These are phyloP conservation scores for Cheilosia grossa DNA, from an alignment of 2,888 invertebrate species.

Conservation along the genomic window DNA sequence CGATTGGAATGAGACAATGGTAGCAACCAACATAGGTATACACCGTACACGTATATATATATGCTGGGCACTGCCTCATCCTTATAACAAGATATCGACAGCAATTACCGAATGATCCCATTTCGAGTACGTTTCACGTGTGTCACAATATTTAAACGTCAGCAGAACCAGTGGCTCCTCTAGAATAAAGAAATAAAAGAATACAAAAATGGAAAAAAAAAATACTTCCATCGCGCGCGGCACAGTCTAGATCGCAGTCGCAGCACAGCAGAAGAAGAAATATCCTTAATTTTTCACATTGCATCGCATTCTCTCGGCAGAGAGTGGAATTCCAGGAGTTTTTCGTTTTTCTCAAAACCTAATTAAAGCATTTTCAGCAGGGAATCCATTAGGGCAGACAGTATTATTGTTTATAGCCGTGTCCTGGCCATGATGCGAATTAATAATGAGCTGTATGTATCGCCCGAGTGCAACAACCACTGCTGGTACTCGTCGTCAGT, in stretches of 20 bases:
- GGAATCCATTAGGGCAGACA: slow-evolving; percentile 75
- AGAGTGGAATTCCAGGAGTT: slow-evolving; percentile 74
- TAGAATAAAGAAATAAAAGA: neutral
- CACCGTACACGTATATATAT: neutral
- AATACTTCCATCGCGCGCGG: slow-evolving; percentile 47
- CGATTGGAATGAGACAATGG: slow-evolving; percentile 70
- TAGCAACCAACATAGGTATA: slow-evolving; percentile 32
- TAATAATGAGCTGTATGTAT: slow-evolving; percentile 69
- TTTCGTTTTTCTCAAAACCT: slow-evolving; percentile 75
- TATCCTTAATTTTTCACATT: slow-evolving; percentile 74
- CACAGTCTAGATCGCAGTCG: slow-evolving; percentile 54
- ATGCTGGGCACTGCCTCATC: slow-evolving; percentile 42
- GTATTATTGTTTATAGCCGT: slow-evolving; percentile 75
- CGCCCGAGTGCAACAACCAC: slow-evolving; percentile 51
- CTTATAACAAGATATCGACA: slow-evolving; percentile 69
- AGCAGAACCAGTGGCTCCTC: slow-evolving; percentile 49
- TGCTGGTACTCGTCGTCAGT: neutral
- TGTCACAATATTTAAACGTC: slow-evolving; percentile 74
- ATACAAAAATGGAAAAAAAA: slow-evolving; percentile 15
- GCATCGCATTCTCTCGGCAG: slow-evolving; percentile 70
- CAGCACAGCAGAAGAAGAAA: slow-evolving; percentile 58
- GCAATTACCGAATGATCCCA: slow-evolving; percentile 75
- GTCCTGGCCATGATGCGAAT: slow-evolving; percentile 75
- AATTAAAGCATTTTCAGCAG: slow-evolving; percentile 75
- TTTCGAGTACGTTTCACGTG: slow-evolving; percentile 74